phyloP scores from a whole-genome alignment of 2,797 vertebrate species.

The Lates japonicus region DNA sequence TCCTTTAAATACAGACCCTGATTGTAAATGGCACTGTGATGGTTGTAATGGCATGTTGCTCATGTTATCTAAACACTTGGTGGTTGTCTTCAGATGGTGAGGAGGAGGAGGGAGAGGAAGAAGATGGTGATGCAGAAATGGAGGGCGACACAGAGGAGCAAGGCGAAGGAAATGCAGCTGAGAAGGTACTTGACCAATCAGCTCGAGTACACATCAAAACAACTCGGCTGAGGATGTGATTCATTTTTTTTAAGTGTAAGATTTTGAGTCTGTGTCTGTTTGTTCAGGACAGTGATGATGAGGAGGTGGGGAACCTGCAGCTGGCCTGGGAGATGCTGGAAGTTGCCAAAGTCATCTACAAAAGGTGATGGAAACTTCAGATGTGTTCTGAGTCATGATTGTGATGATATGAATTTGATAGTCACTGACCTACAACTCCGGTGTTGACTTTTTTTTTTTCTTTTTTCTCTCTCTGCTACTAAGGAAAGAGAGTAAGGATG shows the following conservation, averaged over 20 bases:
- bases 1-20: background rate
- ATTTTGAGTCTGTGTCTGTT: background rate
- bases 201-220: rapidly evolving
- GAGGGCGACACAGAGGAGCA: constrained; percentile 74
- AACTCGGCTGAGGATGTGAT: rapidly evolving
- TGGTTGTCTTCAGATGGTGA: constrained; percentile 65
- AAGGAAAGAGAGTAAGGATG: constrained; percentile 92
- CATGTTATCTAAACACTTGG: background rate
- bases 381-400: rapidly evolving
- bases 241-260: background rate
- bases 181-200: constrained; percentile 86
- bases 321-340: constrained; percentile 99
- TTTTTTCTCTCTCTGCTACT: background rate
- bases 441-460: rapidly evolving
- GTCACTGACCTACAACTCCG: background rate
- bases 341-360: constrained; percentile 96
- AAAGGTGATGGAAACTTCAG: constrained; percentile 84
- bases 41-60: background rate
- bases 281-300: constrained; percentile 89
- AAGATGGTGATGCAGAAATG: constrained; percentile 40
- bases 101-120: constrained; percentile 39
- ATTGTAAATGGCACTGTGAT: background rate
- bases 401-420: background rate
- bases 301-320: constrained; percentile 95
- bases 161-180: constrained; percentile 86